Evolutionary conservation across 35 echinoderm and acorn worm species (phyloP), one percentile per base, ranked within the genome.

Genomic region (Heliocidaris erythrogramma): DNA sequence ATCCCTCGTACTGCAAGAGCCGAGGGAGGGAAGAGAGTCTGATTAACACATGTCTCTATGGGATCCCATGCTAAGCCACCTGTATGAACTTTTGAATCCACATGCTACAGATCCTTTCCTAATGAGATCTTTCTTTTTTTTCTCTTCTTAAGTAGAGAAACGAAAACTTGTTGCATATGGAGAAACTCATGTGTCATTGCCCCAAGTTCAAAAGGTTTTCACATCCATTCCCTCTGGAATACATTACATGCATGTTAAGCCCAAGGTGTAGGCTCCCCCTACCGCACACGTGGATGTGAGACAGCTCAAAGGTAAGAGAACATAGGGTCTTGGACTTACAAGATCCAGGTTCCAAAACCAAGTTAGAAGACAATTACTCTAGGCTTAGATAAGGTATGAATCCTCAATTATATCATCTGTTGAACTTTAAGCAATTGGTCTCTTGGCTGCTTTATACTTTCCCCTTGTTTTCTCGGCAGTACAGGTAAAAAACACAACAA

Each of bases 111-210:
- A 78, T 78, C 18, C 65, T 78, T 78, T 27, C 65, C 65, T 21
- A 78, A 78, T 27, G 27, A 78, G 65, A 78, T 78, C 65, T 69
- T 3, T 2, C 65, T 24, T 6, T 24, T 42, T 42, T 56, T 11
- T 56, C 10, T 56, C 52, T 56, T 21, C 18, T 21, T 27, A 18
- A n/a, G 24, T 8, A 78, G 65, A 56, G 52, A 78, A 69, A 78
- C 27, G 65, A 78, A 78, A 78, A 27, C 65, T n/a, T 7, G 2
- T n/a, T 10, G 65, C 65, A 78, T 24, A 78, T 78, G 65, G 21
- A 78, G 65, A 78, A 78, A 78, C 65, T 78, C 18, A 78, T 78
- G 65, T 78, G 65, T 78, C 65, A 78, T 24, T 78, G 65, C 65
- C 65, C 65, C 1, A 7, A 78, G 65, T 78, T 78, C 65, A 78